Conservation (phyloP, 2,113 vertebrate species). For the Anguilla rostrata region DNA sequence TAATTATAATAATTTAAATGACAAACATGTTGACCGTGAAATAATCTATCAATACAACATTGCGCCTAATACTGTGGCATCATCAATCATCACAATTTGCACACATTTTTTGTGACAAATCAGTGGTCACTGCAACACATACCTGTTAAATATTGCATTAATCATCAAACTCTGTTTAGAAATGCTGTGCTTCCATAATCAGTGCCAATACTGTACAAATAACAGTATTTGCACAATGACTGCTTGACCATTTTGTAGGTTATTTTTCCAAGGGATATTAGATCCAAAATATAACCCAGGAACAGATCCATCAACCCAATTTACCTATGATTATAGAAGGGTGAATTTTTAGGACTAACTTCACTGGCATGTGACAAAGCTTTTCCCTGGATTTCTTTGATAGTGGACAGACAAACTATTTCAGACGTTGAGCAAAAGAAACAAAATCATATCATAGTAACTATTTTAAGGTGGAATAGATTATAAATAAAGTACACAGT, state of each 20-base stretch:
- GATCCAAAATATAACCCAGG: neutral
- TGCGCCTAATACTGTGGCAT: neutral
- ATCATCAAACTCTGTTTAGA: too few relatives aligned
- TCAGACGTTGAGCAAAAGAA: neutral
- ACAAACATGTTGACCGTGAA: neutral
- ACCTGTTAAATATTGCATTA: neutral
- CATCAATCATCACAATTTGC: neutral
- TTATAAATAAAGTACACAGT: neutral
- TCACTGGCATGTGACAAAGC: too few relatives aligned
- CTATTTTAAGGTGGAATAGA: conserved; percentile 7
- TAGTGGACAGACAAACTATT: neutral
- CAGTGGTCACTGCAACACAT: neutral
- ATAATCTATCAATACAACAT: neutral
- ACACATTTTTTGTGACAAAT: neutral
- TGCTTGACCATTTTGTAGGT: too few relatives aligned
- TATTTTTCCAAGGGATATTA: neutral
- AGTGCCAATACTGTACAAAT: too few relatives aligned
- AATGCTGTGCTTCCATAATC: too few relatives aligned
- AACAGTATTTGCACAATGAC: neutral
- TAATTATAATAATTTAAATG: neutral
- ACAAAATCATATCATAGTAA: neutral
- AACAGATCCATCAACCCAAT: neutral
- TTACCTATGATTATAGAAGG: neutral
- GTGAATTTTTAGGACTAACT: neutral
- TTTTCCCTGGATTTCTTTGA: neutral